Evolutionary conservation across 2,797 vertebrate genomes (phyloP), one percentile per base, ranked within the genome.

Genomic region (Onychomys leucogaster): DNA sequence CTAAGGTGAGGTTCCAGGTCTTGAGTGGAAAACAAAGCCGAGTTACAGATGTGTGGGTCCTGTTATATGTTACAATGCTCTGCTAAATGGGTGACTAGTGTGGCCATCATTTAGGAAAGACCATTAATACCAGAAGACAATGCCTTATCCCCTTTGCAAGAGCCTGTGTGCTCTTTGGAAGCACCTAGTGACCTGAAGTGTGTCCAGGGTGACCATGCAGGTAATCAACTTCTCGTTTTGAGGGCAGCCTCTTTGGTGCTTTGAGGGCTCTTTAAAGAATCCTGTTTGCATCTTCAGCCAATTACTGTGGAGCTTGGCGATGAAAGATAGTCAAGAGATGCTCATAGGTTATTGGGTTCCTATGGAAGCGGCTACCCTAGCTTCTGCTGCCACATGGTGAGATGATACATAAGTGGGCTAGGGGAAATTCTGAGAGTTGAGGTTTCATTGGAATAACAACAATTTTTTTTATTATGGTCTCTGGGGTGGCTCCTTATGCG

Each of bases 371-470:
- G 49, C 29, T 67, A 29, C 41, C 3, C 17, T 9, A 27, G 0
- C 3, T 5, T 43, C n/a, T 29, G 0, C 9, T 23, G 16, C 32
- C 34, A 4, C 3, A 25, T 6, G 25, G 12, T 0, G 29, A 83
- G 67, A 80, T 19, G 0, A 5, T 3, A 41, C 1, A 0, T 41
- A 59, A 27, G 6, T 32, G 2, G 27, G 14, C 14, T 6, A 55
- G 55, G 43, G 71, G 25, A 41, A 0, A 19, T 75, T 19, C 43
- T 23, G 52, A 59, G 1, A 1, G 61, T n/a, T 17, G 46, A 21
- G 17, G 63, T 17, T 91, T n/a, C 10, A 0, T 12, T 81, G 76
- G 55, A 63, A 65, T 19, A 11, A 8, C 0, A 3, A 49, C 3
- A 25, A 32, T 63, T 61, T 57, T 57, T 75, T 52, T 52, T 10